Base-by-base conservation (phyloP, 1,140 invertebrate genomes). In the Trachelipus rathkii region DNA sequence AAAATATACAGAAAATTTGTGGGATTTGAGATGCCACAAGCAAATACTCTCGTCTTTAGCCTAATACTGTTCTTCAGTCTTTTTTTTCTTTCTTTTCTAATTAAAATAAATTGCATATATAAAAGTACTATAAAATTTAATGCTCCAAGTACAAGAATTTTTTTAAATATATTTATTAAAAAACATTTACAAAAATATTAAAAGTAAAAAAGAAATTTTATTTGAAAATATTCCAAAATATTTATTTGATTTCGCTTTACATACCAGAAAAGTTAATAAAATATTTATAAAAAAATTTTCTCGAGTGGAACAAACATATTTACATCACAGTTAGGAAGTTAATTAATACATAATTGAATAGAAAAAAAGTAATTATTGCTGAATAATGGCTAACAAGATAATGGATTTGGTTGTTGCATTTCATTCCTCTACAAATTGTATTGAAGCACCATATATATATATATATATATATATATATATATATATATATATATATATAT, bases 401-500 rank as follows among this genome's bases (percentile, higher is more conserved):
- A 19, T 1, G 50, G 3, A 19, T 13, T 60, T 60, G 19, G 19
- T 13, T 60, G 50, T 19, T 15, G 50, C 50, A 60, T 60, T 60
- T 60, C 50, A 60, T 1, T 60, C 50, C 50, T 15, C 50, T 19
- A 60, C 50, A 60, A 60, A 60, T 19, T 19, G 4, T 60, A 60
- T 15, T 60, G 50, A 60, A 60, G 50, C 50, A 60, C 50, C 50
- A 15, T 60, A 19, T 60, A 60, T 60, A 19, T 19, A 19, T 60
- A 60, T 15, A 13, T 19, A 13, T 60, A 19, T n/a, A 60, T 60
- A 15, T 60, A 60, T 60, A 60, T 60, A 60, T 60, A 60, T 60
- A 60, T 15, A 60, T 15, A 60, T 15, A 60, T 60, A 60, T 60
- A 60, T 60, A 60, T 60, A 60, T 60, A 60, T 60, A 60, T 33